Base-by-base conservation (phyloP, 2,113 vertebrate genomes). In the Brachyhypopomus occidentalis region DNA sequence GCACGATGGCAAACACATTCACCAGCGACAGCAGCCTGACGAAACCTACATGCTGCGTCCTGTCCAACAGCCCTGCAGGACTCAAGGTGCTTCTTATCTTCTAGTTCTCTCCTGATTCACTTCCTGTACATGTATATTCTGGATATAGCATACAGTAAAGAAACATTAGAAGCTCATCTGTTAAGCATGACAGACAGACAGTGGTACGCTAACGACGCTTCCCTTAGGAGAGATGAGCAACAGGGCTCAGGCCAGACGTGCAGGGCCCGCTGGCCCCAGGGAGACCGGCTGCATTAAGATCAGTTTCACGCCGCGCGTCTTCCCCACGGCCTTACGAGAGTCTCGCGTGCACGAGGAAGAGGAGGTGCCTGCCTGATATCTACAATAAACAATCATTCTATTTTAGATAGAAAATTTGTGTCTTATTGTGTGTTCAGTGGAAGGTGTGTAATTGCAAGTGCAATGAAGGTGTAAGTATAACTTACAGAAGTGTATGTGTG, bases 321-420 rank as follows among this genome's bases (percentile, higher is more conserved):
- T 99, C 84, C 97, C 96, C 17, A 98, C 96, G 0, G 95, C 97
- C 2, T 90, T 97, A 14, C 89, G 98, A 67, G 98, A 99, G 85
- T 98, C 98, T 14, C 88, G 85, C 0, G 20, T 95, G 0, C 87
- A 90, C 3, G 95, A 97, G 86, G 98, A 99, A 70, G 96, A 98
- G 69, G 96, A 98, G 94, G 98, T 98, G 45, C 45, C 45, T 14
- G 12, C 7, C 12, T 52, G 79, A 81, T 1, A 67, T 52, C 1
- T 11, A 52, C 9, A 52, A 11, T 52, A 52, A 52, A 52, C 45
- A 52, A 52, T 52, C 45, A 2, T 52, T 52, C 9, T 52, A 52
- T 14, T 52, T 14, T 11, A 52, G 45, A 52, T 14, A 52, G 12
- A 52, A 14, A 14, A 52, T 52, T 8, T 9, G 41, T 41, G 41